Evolutionary conservation across 2,113 vertebrate genomes (phyloP).

Genomic region (Saguinus imperator): DNA sequence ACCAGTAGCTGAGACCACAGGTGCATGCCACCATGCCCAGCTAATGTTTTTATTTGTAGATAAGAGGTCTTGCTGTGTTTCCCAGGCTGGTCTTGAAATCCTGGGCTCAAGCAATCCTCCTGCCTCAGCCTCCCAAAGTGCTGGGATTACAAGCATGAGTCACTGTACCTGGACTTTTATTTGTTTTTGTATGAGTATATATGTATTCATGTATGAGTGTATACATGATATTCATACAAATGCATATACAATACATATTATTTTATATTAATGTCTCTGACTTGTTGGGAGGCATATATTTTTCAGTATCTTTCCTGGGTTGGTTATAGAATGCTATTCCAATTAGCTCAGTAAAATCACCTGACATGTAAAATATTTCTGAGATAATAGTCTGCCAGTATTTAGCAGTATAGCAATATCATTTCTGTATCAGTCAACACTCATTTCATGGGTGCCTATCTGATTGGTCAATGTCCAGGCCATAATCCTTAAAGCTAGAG

Average conservation of each 20-base stretch:
- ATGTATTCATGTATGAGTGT: neutral
- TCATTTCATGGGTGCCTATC: neutral
- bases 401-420: neutral
- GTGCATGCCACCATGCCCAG: too few relatives aligned
- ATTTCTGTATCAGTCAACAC: neutral
- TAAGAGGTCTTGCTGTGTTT: too few relatives aligned
- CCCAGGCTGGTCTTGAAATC: too few relatives aligned
- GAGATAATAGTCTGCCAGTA: neutral
- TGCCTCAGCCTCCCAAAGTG: too few relatives aligned
- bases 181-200: neutral
- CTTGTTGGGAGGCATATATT: neutral
- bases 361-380: neutral
- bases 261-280: neutral
- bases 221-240: neutral
- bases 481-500: neutral
- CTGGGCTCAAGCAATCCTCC: too few relatives aligned
- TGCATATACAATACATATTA: neutral
- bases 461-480: neutral
- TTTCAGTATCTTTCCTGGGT: neutral
- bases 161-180: neutral
- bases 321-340: neutral
- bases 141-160: too few relatives aligned
- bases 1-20: too few relatives aligned
- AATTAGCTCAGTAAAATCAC: neutral
- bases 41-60: too few relatives aligned